These are phyloP conservation scores for Bembecia ichneumoniformis DNA, from an alignment of 2,888 invertebrate genomes.

Conservation along the genomic window DNA sequence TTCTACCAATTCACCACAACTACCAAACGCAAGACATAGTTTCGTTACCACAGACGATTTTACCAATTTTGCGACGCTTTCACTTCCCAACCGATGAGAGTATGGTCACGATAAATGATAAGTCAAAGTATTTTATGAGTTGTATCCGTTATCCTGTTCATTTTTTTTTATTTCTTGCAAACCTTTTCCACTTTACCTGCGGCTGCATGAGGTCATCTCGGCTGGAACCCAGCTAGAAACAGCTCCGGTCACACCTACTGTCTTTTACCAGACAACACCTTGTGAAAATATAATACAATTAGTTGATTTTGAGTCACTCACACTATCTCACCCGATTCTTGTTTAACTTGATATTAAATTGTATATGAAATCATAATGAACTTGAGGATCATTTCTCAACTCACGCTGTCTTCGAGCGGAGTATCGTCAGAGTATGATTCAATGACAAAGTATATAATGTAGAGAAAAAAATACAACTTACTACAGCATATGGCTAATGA, in stretches of 20 bases:
- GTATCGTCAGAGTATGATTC: constrained; percentile 43
- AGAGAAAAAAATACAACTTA: constrained; percentile 35
- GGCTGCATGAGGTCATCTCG: constrained; percentile 41
- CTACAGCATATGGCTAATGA: constrained; percentile 54
- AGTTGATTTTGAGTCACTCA: constrained; percentile 69
- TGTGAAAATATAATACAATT: constrained; percentile 71
- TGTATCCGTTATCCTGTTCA: constrained; percentile 30
- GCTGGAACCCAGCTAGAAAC: constrained; percentile 59
- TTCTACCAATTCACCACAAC: not conserved
- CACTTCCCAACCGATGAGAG: constrained; percentile 65
- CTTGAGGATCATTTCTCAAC: constrained; percentile 52
- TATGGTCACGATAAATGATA: constrained; percentile 60
- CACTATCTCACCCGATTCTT: constrained; percentile 51
- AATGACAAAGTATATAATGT: constrained; percentile 30
- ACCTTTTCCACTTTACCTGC: constrained; percentile 69
- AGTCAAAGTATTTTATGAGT: constrained; percentile 22
- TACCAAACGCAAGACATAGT: not conserved
- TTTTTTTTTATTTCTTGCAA: constrained; percentile 45
- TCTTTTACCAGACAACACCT: constrained; percentile 70
- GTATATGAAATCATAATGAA: constrained; percentile 43
- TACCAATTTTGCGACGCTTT: constrained; percentile 32
- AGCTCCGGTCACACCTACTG: constrained; percentile 68
- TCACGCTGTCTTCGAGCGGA: constrained; percentile 49
- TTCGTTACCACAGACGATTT: not conserved
- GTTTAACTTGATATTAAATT: constrained; percentile 37